Evolutionary conservation across 1,140 invertebrate species (phyloP).

Genomic region (Berghia stephanieae): DNA sequence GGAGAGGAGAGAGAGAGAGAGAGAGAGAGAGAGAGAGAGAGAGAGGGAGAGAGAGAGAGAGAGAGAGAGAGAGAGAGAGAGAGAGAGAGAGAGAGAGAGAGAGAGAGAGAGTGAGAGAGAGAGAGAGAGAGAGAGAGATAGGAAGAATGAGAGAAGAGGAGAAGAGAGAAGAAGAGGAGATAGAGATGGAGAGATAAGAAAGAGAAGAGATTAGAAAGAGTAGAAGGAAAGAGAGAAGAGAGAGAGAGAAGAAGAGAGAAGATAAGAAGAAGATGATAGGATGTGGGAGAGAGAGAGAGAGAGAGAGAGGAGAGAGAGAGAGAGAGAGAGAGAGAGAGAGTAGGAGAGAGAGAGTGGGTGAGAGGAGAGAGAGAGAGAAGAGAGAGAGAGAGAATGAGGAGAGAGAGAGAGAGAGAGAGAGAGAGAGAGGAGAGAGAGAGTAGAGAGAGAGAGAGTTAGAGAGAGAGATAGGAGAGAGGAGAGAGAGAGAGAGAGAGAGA

Average conservation of each 20-base stretch:
- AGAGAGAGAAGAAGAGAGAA: too few relatives aligned
- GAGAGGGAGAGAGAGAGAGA: conserved; percentile 15
- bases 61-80: not conserved
- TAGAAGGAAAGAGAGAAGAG: not conserved
- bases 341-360: not conserved
- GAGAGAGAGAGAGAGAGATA: not conserved
- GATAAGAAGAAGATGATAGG: not conserved
- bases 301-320: conserved; percentile 12
- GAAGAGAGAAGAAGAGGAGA: not conserved
- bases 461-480: not conserved
- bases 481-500: not conserved
- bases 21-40: not conserved
- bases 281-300: conserved; percentile 6
- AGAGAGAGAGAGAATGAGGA: too few relatives aligned
- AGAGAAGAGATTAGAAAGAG: not conserved
- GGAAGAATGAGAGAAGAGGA: not conserved
- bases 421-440: not conserved
- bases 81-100: not conserved
- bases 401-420: not conserved
- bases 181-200: conserved; percentile 12
- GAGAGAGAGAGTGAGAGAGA: not conserved
- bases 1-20: not conserved
- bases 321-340: not conserved
- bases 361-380: too few relatives aligned
- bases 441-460: too few relatives aligned